Percentiles rank a stretch among this genome's conserved stretches.
Conservation (phyloP, 2,888 invertebrate genomes). For the Tillus elongatus region DNA sequence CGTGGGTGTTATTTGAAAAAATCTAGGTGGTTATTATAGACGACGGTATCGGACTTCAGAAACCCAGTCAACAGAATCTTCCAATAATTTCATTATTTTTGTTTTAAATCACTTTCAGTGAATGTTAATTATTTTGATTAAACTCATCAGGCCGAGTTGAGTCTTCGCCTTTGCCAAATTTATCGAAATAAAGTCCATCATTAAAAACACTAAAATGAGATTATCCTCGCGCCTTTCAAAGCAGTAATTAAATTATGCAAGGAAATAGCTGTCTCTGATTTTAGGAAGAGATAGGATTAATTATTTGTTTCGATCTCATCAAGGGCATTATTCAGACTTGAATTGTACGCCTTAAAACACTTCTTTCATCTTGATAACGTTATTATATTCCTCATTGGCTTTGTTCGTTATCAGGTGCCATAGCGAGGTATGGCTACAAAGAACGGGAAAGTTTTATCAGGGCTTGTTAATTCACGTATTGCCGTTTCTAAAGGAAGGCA, state of each 20-base stretch:
- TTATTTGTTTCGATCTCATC: slow-evolving; percentile 23
- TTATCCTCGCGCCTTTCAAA: slow-evolving; percentile 27
- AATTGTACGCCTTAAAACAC: slow-evolving; percentile 9
- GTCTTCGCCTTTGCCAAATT: slow-evolving; percentile 6
- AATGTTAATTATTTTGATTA: slow-evolving; percentile 1
- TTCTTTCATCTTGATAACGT: slow-evolving; percentile 14
- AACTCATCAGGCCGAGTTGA: not conserved
- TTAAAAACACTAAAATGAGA: slow-evolving; percentile 26
- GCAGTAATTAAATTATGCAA: slow-evolving; percentile 27
- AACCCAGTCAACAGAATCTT: too few relatives aligned
- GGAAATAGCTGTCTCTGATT: slow-evolving; percentile 28
- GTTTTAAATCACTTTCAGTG: too few relatives aligned
- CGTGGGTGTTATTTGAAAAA: too few relatives aligned
- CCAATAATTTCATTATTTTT: too few relatives aligned
- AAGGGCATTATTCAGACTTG: slow-evolving; percentile 15
- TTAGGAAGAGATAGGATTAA: slow-evolving; percentile 24
- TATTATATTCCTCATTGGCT: slow-evolving; percentile 3
- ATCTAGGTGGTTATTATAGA: too few relatives aligned
- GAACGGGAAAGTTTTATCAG: too few relatives aligned
- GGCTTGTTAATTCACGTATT: slow-evolving; percentile 13
- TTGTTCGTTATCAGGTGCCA: slow-evolving; percentile 3
- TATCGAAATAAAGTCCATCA: slow-evolving; percentile 25
- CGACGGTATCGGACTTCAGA: too few relatives aligned
- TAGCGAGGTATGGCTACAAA: too few relatives aligned
- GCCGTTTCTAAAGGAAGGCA: slow-evolving; percentile 18